phyloP scores from a whole-genome alignment of 2,113 vertebrate genomes.

The Limnothrissa miodon region DNA sequence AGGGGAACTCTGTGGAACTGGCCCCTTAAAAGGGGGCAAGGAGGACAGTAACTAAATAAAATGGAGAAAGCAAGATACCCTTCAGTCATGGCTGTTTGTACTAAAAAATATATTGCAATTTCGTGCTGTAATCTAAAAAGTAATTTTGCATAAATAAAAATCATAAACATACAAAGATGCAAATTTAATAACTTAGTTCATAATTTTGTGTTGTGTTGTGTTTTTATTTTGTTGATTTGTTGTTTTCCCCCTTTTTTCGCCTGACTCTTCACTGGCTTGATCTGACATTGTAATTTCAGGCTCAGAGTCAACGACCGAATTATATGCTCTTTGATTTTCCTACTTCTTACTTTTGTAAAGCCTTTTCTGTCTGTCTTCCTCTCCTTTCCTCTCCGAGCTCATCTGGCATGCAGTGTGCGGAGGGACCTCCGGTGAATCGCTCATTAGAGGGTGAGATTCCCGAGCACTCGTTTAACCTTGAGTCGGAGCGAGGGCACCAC shows the following conservation, averaged over 20 bases:
- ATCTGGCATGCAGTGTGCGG: slow-evolving; percentile 32
- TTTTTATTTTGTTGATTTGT: not conserved
- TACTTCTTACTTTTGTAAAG: not conserved
- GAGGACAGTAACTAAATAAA: not conserved
- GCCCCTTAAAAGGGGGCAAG: not conserved
- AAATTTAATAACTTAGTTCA: not conserved
- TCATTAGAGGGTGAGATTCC: slow-evolving; percentile 60
- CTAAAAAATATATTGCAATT: not conserved
- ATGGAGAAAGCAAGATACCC: not conserved
- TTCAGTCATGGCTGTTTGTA: not conserved
- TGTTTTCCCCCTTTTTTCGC: not conserved
- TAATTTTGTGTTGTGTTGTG: not conserved
- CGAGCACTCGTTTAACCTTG: slow-evolving; percentile 70
- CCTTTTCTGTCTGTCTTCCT: not conserved
- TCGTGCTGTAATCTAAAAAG: not conserved
- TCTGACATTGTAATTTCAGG: not conserved
- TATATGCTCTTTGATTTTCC: not conserved
- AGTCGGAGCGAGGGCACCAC: slow-evolving; percentile 63
- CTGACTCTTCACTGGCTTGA: not conserved
- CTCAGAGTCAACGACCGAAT: not conserved
- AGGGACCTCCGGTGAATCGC: slow-evolving; percentile 65
- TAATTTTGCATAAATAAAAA: not conserved
- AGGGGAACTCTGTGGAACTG: not conserved
- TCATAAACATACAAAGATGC: not conserved
- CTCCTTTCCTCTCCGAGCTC: not conserved